Evolutionary conservation across 2,888 invertebrate species (phyloP).

Genomic region (Rambutsinella grinnellia): DNA sequence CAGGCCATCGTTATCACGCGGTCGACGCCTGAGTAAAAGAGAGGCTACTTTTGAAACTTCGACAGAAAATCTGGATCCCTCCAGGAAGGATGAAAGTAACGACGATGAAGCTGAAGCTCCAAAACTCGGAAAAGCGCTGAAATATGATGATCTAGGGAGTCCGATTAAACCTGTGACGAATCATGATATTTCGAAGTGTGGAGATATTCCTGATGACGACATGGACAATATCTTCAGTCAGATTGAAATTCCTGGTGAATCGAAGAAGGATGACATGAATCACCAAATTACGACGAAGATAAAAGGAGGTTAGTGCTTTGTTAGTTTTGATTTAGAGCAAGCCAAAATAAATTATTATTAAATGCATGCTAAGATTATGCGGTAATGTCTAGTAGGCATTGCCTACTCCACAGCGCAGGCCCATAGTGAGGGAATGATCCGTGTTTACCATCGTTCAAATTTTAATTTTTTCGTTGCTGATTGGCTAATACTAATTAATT

Average conservation of each 20-base stretch:
- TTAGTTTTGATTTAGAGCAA: too few species aligned
- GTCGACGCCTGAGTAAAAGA: too few species aligned
- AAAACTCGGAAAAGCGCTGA: background rate
- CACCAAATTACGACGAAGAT: too few species aligned
- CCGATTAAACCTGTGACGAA: background rate
- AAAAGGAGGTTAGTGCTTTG: too few species aligned
- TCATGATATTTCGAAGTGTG: background rate
- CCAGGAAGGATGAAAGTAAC: background rate
- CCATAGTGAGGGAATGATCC: too few species aligned
- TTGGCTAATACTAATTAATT: too few species aligned
- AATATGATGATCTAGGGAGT: background rate
- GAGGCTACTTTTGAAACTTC: background rate
- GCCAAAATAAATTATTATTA: too few species aligned
- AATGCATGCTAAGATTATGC: too few species aligned
- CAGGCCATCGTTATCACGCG: background rate
- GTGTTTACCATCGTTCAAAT: too few species aligned
- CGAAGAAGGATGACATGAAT: background rate
- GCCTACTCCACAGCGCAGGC: too few species aligned
- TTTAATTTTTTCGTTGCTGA: too few species aligned
- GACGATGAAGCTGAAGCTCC: background rate
- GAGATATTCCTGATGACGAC: conserved; percentile 49
- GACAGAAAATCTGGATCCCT: background rate
- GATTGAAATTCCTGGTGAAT: conserved; percentile 24
- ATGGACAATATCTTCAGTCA: conserved; percentile 53
- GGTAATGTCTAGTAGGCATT: too few species aligned